Evolutionary conservation across 1,140 invertebrate species (phyloP).

Genomic region (Sweltsa coloradensis): DNA sequence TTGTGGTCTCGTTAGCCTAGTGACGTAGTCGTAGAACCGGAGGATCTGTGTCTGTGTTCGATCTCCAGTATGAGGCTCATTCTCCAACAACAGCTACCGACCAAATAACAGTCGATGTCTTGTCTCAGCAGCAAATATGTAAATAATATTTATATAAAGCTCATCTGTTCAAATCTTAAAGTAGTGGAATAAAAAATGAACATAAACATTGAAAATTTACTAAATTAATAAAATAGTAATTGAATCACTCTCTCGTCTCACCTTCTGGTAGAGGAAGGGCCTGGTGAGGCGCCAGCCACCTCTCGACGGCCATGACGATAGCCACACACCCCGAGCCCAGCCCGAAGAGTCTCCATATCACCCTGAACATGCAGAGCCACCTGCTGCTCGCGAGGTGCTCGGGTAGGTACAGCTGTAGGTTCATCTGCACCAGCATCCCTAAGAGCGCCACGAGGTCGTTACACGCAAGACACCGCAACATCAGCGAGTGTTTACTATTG

Average conservation of each 20-base stretch:
- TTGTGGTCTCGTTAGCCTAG: too few species aligned
- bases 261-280: constrained; percentile 82
- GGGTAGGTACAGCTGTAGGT: constrained; percentile 36
- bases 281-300: constrained; percentile 72
- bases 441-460: constrained; percentile 62
- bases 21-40: too few species aligned
- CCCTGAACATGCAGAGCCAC: constrained; percentile 49
- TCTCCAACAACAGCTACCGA: neutral
- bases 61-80: too few species aligned
- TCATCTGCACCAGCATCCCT: constrained; percentile 41
- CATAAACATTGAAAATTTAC: too few species aligned
- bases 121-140: too few species aligned
- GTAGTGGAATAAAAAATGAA: too few species aligned
- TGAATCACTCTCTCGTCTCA: too few species aligned
- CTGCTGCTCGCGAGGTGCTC: constrained; percentile 21
- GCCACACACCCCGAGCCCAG: constrained; percentile 76
- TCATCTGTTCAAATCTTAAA: too few species aligned
- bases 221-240: too few species aligned
- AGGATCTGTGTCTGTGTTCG: too few species aligned
- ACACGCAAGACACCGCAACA: constrained; percentile 61
- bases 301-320: constrained; percentile 72
- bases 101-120: neutral
- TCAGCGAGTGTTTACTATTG: constrained; percentile 65
- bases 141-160: too few species aligned
- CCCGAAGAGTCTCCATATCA: constrained; percentile 67